Evolutionary conservation across 2,797 vertebrate genomes (phyloP).

Genomic region (Distichodus sexfasciatus): DNA sequence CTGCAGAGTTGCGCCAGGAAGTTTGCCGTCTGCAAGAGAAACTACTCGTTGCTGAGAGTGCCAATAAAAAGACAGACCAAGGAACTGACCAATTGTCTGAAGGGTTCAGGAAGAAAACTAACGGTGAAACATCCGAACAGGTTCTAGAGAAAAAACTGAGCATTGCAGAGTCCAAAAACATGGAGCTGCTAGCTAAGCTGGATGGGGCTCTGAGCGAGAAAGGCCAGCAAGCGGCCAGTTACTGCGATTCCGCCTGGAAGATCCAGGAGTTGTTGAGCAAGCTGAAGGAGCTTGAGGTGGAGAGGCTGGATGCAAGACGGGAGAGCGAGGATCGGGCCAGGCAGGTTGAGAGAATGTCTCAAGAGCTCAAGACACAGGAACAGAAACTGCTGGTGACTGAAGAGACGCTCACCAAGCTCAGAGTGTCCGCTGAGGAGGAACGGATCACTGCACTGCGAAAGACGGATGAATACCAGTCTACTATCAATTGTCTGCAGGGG

Average conservation of each 20-base stretch:
- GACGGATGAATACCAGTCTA: conserved; percentile 71
- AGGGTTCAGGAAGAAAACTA: conserved; percentile 23
- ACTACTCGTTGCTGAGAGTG: conserved; percentile 61
- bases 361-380: conserved; percentile 76
- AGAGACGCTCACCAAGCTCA: conserved; percentile 62
- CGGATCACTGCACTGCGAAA: conserved; percentile 59
- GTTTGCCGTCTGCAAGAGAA: conserved; percentile 77
- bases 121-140: conserved; percentile 54
- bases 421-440: conserved; percentile 64
- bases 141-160: conserved; percentile 67
- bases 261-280: conserved; percentile 77
- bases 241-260: conserved; percentile 70
- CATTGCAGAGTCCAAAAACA: conserved; percentile 71
- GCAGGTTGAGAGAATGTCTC: conserved; percentile 66
- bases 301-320: conserved; percentile 66
- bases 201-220: conserved; percentile 64
- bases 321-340: conserved; percentile 62
- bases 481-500: conserved; percentile 71
- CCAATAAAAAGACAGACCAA: conserved; percentile 52
- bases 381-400: conserved; percentile 67
- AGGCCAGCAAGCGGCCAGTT: conserved; percentile 65
- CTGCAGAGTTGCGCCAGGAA: conserved; percentile 65
- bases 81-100: conserved; percentile 52
- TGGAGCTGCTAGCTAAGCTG: conserved; percentile 71
- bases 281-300: conserved; percentile 71